A percentile compares a stretch with the other conserved stretches of the same genome.
These are phyloP conservation scores for Mormyrops attenuatus DNA, from an alignment of 2,797 vertebrate species.

Conservation along the genomic window DNA sequence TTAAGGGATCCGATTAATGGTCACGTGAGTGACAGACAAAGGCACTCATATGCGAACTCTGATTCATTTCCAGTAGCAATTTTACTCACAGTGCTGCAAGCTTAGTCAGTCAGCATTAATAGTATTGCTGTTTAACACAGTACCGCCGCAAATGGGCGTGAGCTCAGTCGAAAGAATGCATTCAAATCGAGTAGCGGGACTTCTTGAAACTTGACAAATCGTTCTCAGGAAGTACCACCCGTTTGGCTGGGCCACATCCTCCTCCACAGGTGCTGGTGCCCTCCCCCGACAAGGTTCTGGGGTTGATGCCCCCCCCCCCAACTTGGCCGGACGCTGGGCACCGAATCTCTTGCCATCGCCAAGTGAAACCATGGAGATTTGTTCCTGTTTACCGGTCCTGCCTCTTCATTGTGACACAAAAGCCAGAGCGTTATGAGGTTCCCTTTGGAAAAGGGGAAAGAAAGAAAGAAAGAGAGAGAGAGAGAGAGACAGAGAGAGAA, in stretches of 20 bases:
- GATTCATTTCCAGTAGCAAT: not conserved
- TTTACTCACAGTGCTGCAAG: not conserved
- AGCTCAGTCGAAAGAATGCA: not conserved
- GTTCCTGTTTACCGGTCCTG: not conserved
- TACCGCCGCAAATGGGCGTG: not conserved
- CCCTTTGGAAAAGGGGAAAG: not conserved
- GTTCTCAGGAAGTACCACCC: not conserved
- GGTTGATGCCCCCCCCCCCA: not conserved
- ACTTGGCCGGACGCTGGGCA: not conserved
- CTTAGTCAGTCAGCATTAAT: not conserved
- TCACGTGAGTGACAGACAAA: not conserved
- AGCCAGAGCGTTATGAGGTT: not conserved
- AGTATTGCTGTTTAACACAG: not conserved
- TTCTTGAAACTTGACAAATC: not conserved
- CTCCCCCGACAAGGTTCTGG: not conserved
- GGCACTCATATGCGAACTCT: not conserved
- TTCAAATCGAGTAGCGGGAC: not conserved
- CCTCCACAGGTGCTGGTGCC: not conserved
- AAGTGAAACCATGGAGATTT: not conserved
- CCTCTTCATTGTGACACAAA: not conserved
- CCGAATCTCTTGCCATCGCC: not conserved
- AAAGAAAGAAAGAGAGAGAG: not conserved
- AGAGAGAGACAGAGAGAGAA: too few species aligned
- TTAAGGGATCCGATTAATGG: not conserved
- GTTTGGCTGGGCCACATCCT: not conserved